A percentile compares a stretch with the other conserved stretches of the same genome.
Conservation (phyloP, 2,888 invertebrate species). For the Melinaea menophilus region DNA sequence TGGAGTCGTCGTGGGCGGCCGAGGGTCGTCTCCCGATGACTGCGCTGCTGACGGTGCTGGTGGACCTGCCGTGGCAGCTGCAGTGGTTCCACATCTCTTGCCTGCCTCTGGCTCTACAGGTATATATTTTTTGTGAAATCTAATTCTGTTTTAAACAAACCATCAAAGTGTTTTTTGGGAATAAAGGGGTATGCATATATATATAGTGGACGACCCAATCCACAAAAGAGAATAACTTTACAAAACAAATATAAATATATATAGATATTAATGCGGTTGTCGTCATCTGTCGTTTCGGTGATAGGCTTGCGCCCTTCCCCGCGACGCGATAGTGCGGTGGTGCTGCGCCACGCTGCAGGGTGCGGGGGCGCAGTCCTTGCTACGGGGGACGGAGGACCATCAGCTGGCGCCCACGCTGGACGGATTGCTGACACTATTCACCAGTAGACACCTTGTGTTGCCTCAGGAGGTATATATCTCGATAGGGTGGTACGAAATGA, state of each 20-base stretch:
- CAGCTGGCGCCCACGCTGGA: constrained; percentile 44
- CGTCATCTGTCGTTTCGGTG: not conserved
- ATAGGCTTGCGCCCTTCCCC: not conserved
- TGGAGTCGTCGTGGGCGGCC: constrained; percentile 29
- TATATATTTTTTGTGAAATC: constrained; percentile 22
- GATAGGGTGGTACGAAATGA: not conserved
- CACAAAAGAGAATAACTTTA: too few relatives aligned
- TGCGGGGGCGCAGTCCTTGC: constrained; percentile 37
- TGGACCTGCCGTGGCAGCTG: constrained; percentile 52
- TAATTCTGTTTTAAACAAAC: not conserved
- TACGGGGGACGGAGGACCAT: constrained; percentile 35
- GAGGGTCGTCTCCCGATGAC: constrained; percentile 44
- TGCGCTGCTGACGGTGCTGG: constrained; percentile 43
- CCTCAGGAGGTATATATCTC: constrained; percentile 35
- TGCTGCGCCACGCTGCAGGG: constrained; percentile 37
- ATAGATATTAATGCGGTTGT: too few relatives aligned
- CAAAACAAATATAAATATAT: too few relatives aligned
- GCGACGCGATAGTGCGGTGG: constrained; percentile 42
- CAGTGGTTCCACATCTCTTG: constrained; percentile 51
- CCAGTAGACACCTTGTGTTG: constrained; percentile 40
- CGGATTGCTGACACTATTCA: constrained; percentile 50
- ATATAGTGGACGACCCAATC: too few relatives aligned
- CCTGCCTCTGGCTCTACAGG: constrained; percentile 47
- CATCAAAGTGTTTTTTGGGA: not conserved
- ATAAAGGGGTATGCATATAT: too few relatives aligned